Evolutionary conservation across 92 coral and sea anemone genomes (phyloP).

Genomic region (Actinostola sp.): DNA sequence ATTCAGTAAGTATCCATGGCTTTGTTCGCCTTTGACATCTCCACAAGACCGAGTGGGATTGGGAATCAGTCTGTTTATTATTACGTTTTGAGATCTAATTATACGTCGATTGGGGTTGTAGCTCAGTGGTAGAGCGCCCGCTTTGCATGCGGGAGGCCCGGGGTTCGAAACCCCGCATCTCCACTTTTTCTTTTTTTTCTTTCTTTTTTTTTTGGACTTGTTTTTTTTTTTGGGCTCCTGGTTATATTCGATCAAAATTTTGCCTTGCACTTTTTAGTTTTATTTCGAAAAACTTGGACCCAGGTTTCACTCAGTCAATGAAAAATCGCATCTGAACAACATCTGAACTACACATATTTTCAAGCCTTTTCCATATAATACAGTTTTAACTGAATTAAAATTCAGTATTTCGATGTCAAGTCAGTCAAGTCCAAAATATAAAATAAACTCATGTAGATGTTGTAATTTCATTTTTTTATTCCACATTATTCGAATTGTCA

Average conservation of each 20-base stretch:
- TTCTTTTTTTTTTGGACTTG: not conserved
- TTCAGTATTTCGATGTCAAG: no score
- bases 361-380: not conserved
- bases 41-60: not conserved
- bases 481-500: not conserved
- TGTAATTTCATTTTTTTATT: no score
- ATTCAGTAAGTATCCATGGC: no score
- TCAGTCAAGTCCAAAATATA: no score
- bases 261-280: not conserved
- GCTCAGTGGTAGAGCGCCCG: conserved; percentile 99
- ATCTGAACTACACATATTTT: not conserved
- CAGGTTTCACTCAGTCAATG: no score
- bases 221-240: not conserved
- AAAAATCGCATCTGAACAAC: not conserved
- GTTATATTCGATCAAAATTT: not conserved
- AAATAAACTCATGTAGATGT: no score
- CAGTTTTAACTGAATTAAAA: no score
- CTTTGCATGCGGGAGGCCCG: conserved; percentile 93
- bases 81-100: not conserved
- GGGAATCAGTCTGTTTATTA: not conserved
- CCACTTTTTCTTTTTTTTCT: conserved; percentile 24
- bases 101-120: conserved; percentile 61
- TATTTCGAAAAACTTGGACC: no score
- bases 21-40: no score
- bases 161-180: conserved; percentile 80